Percentiles rank a stretch among this genome's conserved stretches.
Evolutionary conservation across 2,113 vertebrate genomes (phyloP).

Genomic region (Hyla sarda): DNA sequence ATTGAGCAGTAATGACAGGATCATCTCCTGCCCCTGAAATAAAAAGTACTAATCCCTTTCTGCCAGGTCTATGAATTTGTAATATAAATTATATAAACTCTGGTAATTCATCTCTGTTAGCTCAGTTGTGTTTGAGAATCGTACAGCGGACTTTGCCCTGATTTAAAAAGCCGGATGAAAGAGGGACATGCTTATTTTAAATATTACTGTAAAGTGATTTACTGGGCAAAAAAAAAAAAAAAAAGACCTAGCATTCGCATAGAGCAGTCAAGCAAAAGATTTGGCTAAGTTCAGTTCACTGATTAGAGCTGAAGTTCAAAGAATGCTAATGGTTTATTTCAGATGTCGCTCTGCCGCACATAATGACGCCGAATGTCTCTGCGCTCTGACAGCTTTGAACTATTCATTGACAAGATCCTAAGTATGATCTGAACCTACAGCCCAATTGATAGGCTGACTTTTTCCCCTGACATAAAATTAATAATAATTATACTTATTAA

Average conservation of each 20-base stretch:
- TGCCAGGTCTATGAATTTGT: constrained; percentile 99
- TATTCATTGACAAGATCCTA: constrained; percentile 27
- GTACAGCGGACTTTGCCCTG: constrained; percentile 87
- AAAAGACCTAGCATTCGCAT: constrained; percentile 88
- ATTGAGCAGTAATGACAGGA: constrained; percentile 99
- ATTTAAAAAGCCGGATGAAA: constrained; percentile 93
- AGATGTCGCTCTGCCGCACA: not conserved
- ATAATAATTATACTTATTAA: constrained; percentile 28
- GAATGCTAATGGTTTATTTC: constrained; percentile 47
- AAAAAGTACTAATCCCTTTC: constrained; percentile 99
- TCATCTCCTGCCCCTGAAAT: constrained; percentile 99
- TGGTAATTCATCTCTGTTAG: constrained; percentile 99
- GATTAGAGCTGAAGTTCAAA: constrained; percentile 50
- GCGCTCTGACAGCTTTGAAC: constrained; percentile 35
- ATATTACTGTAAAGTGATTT: constrained; percentile 91
- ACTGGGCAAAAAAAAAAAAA: constrained; percentile 83
- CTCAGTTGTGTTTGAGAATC: constrained; percentile 99
- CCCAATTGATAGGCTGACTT: constrained; percentile 25
- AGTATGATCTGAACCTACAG: constrained; percentile 33
- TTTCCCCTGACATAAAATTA: constrained; percentile 30
- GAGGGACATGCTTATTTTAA: constrained; percentile 90
- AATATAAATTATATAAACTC: constrained; percentile 99
- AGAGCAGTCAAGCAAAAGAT: constrained; percentile 82
- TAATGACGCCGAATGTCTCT: constrained; percentile 18
- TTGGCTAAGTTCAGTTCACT: constrained; percentile 34